These are phyloP conservation scores for Caenorhabditis macrosperma DNA, from an alignment of 2,888 invertebrate species.

Conservation along the genomic window DNA sequence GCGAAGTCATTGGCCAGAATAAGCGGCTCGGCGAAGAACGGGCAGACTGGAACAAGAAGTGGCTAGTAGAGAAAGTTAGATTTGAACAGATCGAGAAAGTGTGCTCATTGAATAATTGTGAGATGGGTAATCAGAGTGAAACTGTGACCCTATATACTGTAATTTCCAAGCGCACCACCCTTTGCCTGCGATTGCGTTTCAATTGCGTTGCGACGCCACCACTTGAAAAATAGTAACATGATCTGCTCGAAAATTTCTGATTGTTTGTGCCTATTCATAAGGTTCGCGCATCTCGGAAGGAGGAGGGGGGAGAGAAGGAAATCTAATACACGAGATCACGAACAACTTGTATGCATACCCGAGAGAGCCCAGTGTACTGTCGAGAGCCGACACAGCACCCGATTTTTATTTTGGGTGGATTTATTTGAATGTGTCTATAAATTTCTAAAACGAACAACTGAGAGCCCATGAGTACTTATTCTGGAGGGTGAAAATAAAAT, in stretches of 20 bases:
- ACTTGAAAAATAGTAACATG: constrained; percentile 44
- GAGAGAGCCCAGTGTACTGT: not conserved
- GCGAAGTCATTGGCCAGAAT: constrained; percentile 74
- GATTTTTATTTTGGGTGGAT: not conserved
- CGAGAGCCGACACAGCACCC: not conserved
- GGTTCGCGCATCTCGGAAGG: constrained; percentile 24
- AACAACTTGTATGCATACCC: constrained; percentile 49
- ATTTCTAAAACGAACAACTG: no score
- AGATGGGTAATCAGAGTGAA: not conserved
- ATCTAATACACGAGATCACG: constrained; percentile 56
- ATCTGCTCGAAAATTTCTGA: constrained; percentile 41
- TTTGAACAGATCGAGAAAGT: not conserved
- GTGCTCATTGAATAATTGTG: not conserved
- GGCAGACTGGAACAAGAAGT: constrained; percentile 73
- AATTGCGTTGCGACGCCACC: constrained; percentile 9
- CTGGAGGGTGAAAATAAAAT: no score
- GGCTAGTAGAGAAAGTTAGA: constrained; percentile 14
- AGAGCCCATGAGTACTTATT: no score
- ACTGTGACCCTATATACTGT: no score
- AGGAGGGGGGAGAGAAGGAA: constrained; percentile 3
- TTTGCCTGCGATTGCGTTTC: no score
- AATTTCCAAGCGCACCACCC: no score
- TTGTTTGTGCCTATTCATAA: constrained; percentile 58
- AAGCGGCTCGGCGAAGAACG: constrained; percentile 76
- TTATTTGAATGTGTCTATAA: no score